Conservation (phyloP, 2,797 vertebrate genomes). For the Diglossa cyanea region DNA sequence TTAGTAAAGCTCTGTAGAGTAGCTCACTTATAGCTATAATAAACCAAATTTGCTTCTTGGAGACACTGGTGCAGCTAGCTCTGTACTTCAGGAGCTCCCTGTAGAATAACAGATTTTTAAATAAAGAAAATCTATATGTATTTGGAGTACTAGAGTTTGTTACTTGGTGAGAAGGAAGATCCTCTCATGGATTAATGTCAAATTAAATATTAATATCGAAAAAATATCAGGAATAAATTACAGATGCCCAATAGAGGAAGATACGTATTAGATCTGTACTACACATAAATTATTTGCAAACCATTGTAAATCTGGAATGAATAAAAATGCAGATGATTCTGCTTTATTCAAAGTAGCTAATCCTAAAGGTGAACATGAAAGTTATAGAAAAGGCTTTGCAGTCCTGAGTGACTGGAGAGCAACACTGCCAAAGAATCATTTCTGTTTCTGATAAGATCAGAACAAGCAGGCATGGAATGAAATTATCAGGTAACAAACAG, state of each 20-base stretch:
- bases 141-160: not conserved
- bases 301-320: not conserved
- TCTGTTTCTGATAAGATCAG: not conserved
- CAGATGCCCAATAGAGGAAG: not conserved
- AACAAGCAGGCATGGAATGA: not conserved
- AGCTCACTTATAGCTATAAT: constrained; percentile 2
- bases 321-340: not conserved
- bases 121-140: not conserved
- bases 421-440: not conserved
- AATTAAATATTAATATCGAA: not conserved
- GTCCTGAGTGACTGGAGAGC: not conserved
- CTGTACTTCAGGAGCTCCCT: not conserved
- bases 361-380: not conserved
- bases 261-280: not conserved
- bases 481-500: not conserved
- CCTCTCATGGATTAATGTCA: not conserved
- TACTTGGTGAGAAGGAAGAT: not conserved
- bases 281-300: not conserved
- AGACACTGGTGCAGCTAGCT: not conserved
- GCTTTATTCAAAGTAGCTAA: not conserved
- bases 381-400: not conserved
- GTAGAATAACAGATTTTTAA: not conserved
- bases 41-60: not conserved
- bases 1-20: constrained; percentile 29
- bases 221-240: not conserved